Base-by-base conservation (phyloP, 2,113 vertebrate genomes). In the Protobothrops flavoviridis region DNA sequence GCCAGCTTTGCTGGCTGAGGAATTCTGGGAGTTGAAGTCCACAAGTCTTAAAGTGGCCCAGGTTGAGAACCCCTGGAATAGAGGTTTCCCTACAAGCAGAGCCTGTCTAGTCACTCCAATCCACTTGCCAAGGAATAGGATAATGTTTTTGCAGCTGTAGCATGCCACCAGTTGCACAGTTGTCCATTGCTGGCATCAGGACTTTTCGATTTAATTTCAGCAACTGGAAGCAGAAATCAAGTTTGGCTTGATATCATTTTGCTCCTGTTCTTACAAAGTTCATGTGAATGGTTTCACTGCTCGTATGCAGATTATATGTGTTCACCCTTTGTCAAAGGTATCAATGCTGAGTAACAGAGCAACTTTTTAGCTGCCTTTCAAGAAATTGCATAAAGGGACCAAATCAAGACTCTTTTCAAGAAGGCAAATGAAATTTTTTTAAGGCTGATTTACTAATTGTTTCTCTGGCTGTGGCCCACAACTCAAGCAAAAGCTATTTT, bases 401-500 rank as follows among this genome's bases (percentile, higher is more conserved):
- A 81, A 92, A 92, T 74, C 88, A 86, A 24, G 1, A 50, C 57
- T 94, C 59, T 0, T 0, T 89, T 93, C 91, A 87, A 93, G 93
- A 59, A 45, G 57, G 64, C 95, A 92, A 69, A 11, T 53, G 91
- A 81, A 64, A 64, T 90, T 94, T 95, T 92, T 86, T 94, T 1
- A 94, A 94, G 92, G 74, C 20, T 56, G 2, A 91, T 89, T 91
- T 92, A 45, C 53, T 48, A 33, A 92, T 55, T 91, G 64, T 85
- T 88, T 92, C 95, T 96, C 87, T 74, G 86, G 92, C 93, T 69
- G n/a, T 43, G 93, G 94, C 87, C 93, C 29, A 93, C 39, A 88
- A 64, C 86, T 85, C 50, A 86, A 95, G 91, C 87, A 94, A 94
- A 92, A 93, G 90, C 93, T 95, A 97, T 95, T 86, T 94, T 55